phyloP scores from a whole-genome alignment of 2,113 vertebrate genomes.

The Equus quagga region DNA sequence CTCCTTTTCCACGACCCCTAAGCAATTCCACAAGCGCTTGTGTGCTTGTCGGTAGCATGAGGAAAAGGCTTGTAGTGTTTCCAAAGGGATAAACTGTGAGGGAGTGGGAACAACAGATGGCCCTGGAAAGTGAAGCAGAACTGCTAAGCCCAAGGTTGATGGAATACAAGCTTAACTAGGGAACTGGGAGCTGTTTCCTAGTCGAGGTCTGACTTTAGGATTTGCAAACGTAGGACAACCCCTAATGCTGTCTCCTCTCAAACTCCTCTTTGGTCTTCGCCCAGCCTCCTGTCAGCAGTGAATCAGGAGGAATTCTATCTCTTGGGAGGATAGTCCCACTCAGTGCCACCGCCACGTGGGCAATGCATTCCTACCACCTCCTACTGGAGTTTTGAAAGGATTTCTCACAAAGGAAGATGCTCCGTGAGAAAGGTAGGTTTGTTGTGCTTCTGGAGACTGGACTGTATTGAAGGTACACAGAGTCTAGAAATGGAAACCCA shows the following conservation, averaged over 20 bases:
- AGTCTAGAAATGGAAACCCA: neutral
- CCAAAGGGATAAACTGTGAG: neutral
- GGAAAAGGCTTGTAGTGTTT: neutral
- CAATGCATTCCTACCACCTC: neutral
- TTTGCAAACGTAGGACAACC: neutral
- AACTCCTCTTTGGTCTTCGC: neutral
- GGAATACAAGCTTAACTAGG: neutral
- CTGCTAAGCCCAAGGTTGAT: neutral
- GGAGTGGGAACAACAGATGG: fast-evolving
- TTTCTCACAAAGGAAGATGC: neutral
- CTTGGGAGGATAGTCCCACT: neutral
- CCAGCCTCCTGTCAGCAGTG: neutral
- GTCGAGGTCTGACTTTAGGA: neutral
- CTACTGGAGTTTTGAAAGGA: neutral
- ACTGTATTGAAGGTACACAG: neutral
- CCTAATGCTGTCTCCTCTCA: neutral
- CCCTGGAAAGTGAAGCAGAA: neutral
- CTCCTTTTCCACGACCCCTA: neutral
- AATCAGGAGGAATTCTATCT: fast-evolving
- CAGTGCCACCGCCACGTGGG: fast-evolving
- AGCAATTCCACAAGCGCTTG: neutral
- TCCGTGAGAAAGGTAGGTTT: neutral
- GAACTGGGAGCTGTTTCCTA: neutral
- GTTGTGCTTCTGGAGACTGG: neutral
- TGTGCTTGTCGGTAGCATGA: neutral